Evolutionary conservation across 2,113 vertebrate genomes (phyloP).

Genomic region (Notechis scutatus): DNA sequence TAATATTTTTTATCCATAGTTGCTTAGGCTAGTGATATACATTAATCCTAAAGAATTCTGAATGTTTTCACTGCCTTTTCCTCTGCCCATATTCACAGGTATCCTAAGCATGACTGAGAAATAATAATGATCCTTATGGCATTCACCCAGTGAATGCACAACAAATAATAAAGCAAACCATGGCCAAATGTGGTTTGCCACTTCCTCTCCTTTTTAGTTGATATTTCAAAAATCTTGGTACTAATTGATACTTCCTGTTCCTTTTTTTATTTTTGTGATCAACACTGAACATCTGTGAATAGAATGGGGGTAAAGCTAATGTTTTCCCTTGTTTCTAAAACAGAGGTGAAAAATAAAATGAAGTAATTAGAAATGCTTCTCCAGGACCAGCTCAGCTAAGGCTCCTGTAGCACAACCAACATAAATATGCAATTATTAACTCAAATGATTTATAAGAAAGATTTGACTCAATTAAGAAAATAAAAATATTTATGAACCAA

Average conservation of each 20-base stretch:
- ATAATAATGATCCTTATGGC: neutral
- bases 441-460: neutral
- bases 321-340: neutral
- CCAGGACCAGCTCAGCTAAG: neutral
- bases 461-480: neutral
- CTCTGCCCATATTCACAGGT: neutral
- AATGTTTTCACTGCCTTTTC: neutral
- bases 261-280: neutral
- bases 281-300: neutral
- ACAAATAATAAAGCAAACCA: neutral
- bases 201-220: neutral
- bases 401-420: neutral
- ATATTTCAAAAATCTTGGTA: neutral
- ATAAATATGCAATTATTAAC: neutral
- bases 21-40: neutral
- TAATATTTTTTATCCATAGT: neutral
- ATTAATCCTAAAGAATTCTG: neutral
- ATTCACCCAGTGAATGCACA: neutral
- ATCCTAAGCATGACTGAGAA: neutral
- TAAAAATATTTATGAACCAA: neutral
- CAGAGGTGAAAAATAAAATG: neutral
- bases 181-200: neutral
- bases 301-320: neutral
- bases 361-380: neutral
- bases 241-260: neutral